A percentile compares a stretch with the other conserved stretches of the same genome.
These are phyloP conservation scores for Drosophila mimica DNA, from an alignment of 2,888 invertebrate species.

Conservation along the genomic window DNA sequence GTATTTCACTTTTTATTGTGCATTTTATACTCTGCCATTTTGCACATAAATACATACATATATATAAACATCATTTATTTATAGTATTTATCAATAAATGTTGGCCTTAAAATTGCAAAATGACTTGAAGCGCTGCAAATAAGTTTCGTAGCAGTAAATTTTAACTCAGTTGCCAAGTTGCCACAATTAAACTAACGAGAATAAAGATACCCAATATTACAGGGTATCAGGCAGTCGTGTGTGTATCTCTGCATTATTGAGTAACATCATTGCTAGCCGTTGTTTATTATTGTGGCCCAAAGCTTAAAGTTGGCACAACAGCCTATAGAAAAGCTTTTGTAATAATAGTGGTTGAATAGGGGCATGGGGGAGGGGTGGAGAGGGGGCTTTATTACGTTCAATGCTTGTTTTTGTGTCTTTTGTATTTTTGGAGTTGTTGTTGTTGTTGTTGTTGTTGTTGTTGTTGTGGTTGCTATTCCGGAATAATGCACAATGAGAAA, in stretches of 20 bases:
- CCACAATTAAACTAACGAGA: neutral
- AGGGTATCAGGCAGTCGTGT: constrained; percentile 7
- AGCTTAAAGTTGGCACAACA: constrained; percentile 39
- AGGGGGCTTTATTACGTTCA: constrained; percentile 29
- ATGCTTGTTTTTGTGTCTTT: constrained; percentile 33
- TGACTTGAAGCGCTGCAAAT: too few relatives aligned
- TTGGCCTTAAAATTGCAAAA: neutral
- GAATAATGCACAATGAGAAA: constrained; percentile 22
- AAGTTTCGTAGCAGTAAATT: too few relatives aligned
- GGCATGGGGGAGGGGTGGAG: neutral
- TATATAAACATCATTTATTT: too few relatives aligned
- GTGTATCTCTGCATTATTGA: neutral
- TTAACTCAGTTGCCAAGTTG: neutral
- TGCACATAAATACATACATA: neutral
- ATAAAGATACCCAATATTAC: neutral
- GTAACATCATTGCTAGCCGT: constrained; percentile 26
- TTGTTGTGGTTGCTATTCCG: constrained; percentile 13
- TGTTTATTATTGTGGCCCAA: constrained; percentile 32
- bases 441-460: constrained; percentile 16
- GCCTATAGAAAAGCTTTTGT: constrained; percentile 45
- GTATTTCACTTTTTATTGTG: neutral
- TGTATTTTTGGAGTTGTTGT: constrained; percentile 13
- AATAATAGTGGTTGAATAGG: constrained; percentile 6
- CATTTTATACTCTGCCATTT: neutral
- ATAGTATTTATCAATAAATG: too few relatives aligned